These are phyloP conservation scores for Osmerus mordax DNA, from an alignment of 2,113 vertebrate species.

Conservation along the genomic window DNA sequence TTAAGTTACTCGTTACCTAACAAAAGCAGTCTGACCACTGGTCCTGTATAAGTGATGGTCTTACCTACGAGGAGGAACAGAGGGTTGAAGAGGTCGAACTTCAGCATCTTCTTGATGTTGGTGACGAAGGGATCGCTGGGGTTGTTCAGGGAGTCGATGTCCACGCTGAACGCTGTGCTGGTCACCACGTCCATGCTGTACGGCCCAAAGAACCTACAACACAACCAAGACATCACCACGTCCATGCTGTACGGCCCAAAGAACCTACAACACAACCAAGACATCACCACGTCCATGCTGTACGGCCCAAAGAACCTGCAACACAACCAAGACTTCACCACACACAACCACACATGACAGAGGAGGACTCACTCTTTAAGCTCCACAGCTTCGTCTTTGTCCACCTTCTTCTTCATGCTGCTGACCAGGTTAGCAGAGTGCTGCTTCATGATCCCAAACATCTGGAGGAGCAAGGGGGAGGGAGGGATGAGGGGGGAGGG, in stretches of 20 bases:
- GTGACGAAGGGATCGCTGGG: slow-evolving; percentile 71
- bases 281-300: not conserved
- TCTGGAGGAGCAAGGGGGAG: slow-evolving; percentile 57
- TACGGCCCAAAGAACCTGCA: too few species aligned
- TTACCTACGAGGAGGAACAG: slow-evolving; percentile 63
- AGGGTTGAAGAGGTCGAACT: slow-evolving; percentile 65
- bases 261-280: not conserved
- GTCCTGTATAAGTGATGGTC: not conserved
- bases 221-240: slow-evolving; percentile 9
- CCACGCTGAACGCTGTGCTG: slow-evolving; percentile 77
- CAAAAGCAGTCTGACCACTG: too few species aligned
- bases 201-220: slow-evolving; percentile 57
- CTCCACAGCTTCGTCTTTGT: slow-evolving; percentile 49
- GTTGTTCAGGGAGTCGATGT: slow-evolving; percentile 75
- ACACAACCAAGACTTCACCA: not conserved
- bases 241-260: not conserved
- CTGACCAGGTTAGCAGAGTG: slow-evolving; percentile 70
- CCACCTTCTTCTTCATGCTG: slow-evolving; percentile 65
- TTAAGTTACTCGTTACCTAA: too few species aligned
- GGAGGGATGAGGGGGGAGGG: not conserved
- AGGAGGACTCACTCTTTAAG: slow-evolving; percentile 64
- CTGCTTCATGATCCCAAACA: slow-evolving; percentile 72
- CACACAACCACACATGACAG: not conserved
- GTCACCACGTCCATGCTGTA: slow-evolving; percentile 76
- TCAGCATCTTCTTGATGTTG: slow-evolving; percentile 74